Percentiles rank a stretch among this genome's conserved stretches.
Evolutionary conservation across 2,113 vertebrate species (phyloP).

Genomic region (Rhodinocichla rosea): DNA sequence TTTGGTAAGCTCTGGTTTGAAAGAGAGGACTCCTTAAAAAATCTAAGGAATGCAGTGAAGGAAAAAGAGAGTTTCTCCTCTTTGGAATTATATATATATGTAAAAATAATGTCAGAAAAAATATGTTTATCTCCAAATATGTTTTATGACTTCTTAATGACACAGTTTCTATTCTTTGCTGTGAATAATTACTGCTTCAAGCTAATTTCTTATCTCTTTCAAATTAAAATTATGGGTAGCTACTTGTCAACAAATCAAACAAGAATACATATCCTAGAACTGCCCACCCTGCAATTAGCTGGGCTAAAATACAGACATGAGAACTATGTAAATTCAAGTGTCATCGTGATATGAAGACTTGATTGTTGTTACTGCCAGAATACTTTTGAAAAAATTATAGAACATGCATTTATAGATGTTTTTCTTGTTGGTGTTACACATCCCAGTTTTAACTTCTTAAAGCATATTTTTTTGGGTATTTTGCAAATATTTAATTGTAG

Average conservation of each 20-base stretch:
- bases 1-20: not conserved
- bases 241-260: not conserved
- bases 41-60: not conserved
- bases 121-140: not conserved
- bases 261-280: not conserved
- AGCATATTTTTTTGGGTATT: not conserved
- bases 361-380: not conserved
- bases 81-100: not conserved
- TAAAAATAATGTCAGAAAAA: not conserved
- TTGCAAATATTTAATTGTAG: not conserved
- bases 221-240: not conserved
- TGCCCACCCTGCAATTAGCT: not conserved
- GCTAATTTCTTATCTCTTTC: not conserved
- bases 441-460: not conserved
- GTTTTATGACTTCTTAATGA: not conserved
- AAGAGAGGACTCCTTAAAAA: not conserved
- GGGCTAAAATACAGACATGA: not conserved
- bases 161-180: not conserved
- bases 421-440: not conserved
- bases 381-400: not conserved
- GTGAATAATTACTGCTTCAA: not conserved
- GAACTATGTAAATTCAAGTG: not conserved
- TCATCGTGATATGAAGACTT: not conserved
- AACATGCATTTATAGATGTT: not conserved
- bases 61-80: not conserved